Conservation (phyloP, 2,797 vertebrate species). For the Notolepis coatsorum region DNA sequence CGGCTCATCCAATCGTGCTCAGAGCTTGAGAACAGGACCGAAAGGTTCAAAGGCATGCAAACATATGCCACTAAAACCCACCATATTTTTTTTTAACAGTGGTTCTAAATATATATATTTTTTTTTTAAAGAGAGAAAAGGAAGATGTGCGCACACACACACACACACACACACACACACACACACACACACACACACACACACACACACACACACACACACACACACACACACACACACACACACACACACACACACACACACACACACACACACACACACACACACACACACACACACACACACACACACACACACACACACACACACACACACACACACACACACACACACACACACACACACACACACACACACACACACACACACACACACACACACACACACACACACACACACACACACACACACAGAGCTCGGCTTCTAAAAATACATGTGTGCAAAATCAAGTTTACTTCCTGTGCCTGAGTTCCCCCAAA, state of each 20-base stretch:
- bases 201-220: neutral
- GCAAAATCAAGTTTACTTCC: constrained; percentile 74
- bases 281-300: constrained; percentile 5
- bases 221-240: constrained; percentile 1
- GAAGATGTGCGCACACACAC: constrained; percentile 18
- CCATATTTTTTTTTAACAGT: constrained; percentile 35
- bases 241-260: constrained; percentile 5
- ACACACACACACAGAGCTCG: constrained; percentile 36
- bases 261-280: constrained; percentile 10
- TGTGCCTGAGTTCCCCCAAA: constrained; percentile 48
- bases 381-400: constrained; percentile 1
- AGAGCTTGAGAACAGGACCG: constrained; percentile 20
- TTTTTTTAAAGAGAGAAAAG: constrained; percentile 43
- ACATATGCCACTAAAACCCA: constrained; percentile 39
- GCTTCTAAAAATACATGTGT: constrained; percentile 77
- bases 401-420: constrained; percentile 3
- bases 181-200: neutral
- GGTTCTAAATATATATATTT: constrained; percentile 55
- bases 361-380: neutral
- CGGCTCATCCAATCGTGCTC: constrained; percentile 9
- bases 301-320: constrained; percentile 16
- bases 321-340: constrained; percentile 1
- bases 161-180: constrained; percentile 1
- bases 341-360: constrained; percentile 2
- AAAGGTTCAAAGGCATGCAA: constrained; percentile 25